Evolutionary conservation across 1,140 invertebrate species (phyloP), one percentile per base, ranked within the genome.

Genomic region (Episyrphus balteatus): DNA sequence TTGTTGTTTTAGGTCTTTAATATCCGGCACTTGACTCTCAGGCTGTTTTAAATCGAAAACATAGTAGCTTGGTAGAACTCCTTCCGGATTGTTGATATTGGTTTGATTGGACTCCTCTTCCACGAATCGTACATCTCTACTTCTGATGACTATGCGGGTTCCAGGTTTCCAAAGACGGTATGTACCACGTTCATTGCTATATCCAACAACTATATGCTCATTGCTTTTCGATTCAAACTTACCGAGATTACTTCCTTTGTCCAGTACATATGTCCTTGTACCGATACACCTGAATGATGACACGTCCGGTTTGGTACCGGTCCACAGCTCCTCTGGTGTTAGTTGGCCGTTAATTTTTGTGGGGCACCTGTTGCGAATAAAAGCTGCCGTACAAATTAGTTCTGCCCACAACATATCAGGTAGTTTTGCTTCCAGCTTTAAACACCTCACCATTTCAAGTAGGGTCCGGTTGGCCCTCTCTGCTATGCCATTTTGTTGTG

Each of bases 241-340:
- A 15, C 42, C 30, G 11, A 44, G 47, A n/a, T 14, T 21, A 14
- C 38, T 50, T 49, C 21, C 34, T 47, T 52, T 53, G n/a, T 55
- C 47, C 5, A 55, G 32, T 11, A 43, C 46, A 52, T 52, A 57
- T 12, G 46, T 59, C 32, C n/a, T 48, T 33, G 52, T 56, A 6
- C 63, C 66, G 53, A 67, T 69, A 11, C 62, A n/a, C 42, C 54
- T 43, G 11, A 70, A 41, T 40, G 66, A 50, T 17, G 48, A 51
- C 0, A 69, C 37, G 43, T 65, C 49, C 21, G 61, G 59, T 44
- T 60, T 70, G 43, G 48, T 52, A 2, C 53, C 55, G 39, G 50
- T 55, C 51, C 62, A 71, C 12, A 57, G 14, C 44, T 70, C 62
- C 36, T 59, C 48, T 8, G 68, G 67, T 10, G 62, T 68, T 43